Base-by-base conservation (phyloP, 2,113 vertebrate genomes). In the Procavia capensis region DNA sequence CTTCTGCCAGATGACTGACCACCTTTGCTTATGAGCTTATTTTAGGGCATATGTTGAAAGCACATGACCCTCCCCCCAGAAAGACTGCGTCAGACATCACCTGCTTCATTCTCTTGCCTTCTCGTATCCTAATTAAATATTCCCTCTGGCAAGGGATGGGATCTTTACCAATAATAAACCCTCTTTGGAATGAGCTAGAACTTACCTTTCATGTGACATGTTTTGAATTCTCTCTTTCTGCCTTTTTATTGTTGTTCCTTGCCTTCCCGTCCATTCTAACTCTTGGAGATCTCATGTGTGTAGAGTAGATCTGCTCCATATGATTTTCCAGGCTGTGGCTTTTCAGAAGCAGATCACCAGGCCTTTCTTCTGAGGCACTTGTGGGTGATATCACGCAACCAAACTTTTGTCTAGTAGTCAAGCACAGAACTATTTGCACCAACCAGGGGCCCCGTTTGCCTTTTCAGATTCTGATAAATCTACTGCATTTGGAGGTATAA, bases 191-290 rank as follows among this genome's bases (percentile, higher is more conserved):
- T 68, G 43, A 45, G 47, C 11, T 2, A 43, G 88, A 80, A n/a
- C 25, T 95, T 68, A 13, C 31, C 83, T 93, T 36, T 83, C 63
- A 93, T n/a, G 39, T 41, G 25, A 10, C 29, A 25, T 47, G 34
- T 50, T 93, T 80, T 80, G 70, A 92, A 63, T 95, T 84, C 39
- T 93, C n/a, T 66, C 75, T 83, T 78, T 79, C 85, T 96, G 66
- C 96, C 22, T 4, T 27, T 90, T 96, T 85, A 16, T 54, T 70
- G 34, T 70, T n/a, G 66, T 19, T 59, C 24, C 24, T 70, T 70
- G 13, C 16, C 66, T 36, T 70, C 19, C 7, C n/a, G n/a, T 20
- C n/a, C n/a, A 11, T 70, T 36, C n/a, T 7, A 5, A 70, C 34
- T 36, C 17, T 1, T 70, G 34, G 16, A 36, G 34, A 20, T 5